Base-by-base conservation (phyloP, 2,113 vertebrate genomes). In the Mystacornis crossleyi region DNA sequence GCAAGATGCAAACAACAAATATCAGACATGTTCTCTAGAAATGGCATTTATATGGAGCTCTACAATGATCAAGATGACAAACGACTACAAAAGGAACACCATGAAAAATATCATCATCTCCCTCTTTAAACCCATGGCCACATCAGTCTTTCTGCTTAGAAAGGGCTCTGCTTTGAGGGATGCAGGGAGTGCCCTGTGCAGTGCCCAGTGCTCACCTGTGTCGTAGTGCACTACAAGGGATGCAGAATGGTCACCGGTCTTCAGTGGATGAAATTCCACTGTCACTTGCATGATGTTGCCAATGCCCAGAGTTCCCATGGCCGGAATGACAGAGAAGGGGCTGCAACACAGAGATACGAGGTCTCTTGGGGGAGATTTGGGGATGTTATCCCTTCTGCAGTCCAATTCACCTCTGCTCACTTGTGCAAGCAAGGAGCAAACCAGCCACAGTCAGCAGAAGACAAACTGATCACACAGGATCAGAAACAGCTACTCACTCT, bases 251-350 rank as follows among this genome's bases (percentile, higher is more conserved):
- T 98, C 96, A 47, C 99, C 98, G 0, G 90, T 75, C 14, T 88
- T 97, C 93, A 97, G 97, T 0, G 99, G 99, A 28, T 98, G 97
- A 92, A 98, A 99, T 33, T 96, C 92, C 72, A 99, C 97, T 4
- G 98, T 98, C 72, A 99, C 98, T 77, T 99, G 98, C 97, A 98
- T 87, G 89, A 95, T 61, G 12, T 98, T 97, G 2, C 98, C 98
- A 18, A 98, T 51, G 8, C 82, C 98, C 29, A 99, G 97, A 25
- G 96, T 98, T 43, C 98, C 99, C 12, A 45, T 14, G 13, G 96
- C 80, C 1, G 98, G 98, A 16, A 93, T 96, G 11, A 98, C 98
- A 24, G 98, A 98, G 97, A 99, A 99, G 31, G 99, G 99, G 42
- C 99, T 99, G 96, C 43, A 97, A 95, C 15, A 81, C 29, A 89